Percentiles rank a stretch among this genome's conserved stretches.
These are phyloP conservation scores for Acrocephalus arundinaceus DNA, from an alignment of 2,113 vertebrate genomes.

Conservation along the genomic window DNA sequence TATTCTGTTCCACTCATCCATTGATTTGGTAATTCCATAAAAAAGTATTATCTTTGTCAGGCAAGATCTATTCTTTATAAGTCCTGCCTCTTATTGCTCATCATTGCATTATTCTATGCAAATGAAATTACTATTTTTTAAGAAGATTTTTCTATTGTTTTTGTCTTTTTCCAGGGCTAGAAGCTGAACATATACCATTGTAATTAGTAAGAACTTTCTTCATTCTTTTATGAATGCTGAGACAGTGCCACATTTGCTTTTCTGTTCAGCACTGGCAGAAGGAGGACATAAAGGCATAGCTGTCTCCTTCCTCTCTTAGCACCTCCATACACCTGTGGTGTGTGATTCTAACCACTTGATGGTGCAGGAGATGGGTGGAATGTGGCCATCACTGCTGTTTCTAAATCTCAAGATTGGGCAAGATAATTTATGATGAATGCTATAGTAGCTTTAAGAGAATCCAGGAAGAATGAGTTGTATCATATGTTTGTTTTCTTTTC, in stretches of 20 bases:
- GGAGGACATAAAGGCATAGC: not conserved
- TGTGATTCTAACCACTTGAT: not conserved
- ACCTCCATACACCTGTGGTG: not conserved
- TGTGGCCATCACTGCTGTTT: not conserved
- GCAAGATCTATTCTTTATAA: not conserved
- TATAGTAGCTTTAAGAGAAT: not conserved
- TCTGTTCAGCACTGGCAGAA: not conserved
- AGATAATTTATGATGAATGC: not conserved
- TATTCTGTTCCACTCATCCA: not conserved
- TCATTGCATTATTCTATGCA: not conserved
- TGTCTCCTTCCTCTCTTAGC: not conserved
- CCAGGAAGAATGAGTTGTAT: not conserved
- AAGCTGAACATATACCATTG: not conserved
- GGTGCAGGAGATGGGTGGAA: not conserved
- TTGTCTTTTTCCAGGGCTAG: not conserved
- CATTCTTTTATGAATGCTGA: not conserved
- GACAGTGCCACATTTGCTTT: not conserved
- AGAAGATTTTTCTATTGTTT: not conserved
- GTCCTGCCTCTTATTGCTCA: not conserved
- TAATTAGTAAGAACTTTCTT: not conserved
- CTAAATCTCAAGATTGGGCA: not conserved
- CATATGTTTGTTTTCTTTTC: not conserved
- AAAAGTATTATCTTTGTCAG: slow-evolving; percentile 10
- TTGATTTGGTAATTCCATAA: not conserved
- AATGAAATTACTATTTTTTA: slow-evolving; percentile 1